These are phyloP conservation scores for Drosophila quadrilineata DNA, from an alignment of 1,140 invertebrate genomes.

Conservation along the genomic window DNA sequence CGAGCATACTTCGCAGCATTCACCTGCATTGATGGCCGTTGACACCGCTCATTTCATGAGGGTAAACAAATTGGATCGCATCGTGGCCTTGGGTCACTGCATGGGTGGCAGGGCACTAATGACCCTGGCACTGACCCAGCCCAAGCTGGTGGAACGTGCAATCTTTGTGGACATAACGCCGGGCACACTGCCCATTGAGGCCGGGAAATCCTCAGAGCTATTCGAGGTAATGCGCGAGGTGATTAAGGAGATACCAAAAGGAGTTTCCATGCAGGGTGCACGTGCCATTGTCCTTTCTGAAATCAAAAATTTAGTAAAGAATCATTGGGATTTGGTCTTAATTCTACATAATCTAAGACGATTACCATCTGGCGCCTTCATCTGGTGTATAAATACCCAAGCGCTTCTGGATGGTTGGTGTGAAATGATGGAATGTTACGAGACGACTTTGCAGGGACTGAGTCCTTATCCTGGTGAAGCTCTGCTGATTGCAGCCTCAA, in stretches of 20 bases:
- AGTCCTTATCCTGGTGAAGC: conserved; percentile 27
- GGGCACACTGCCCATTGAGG: conserved; percentile 1
- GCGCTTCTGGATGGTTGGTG: conserved; percentile 33
- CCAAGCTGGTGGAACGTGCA: conserved; percentile 30
- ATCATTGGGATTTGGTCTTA: background rate
- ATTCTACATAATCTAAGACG: conserved; percentile 13
- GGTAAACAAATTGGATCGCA: background rate
- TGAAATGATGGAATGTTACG: conserved; percentile 15
- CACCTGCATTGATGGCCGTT: conserved; percentile 86
- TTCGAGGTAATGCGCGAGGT: conserved; percentile 26
- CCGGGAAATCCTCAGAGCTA: background rate
- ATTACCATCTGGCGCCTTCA: conserved; percentile 13
- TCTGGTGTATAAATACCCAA: conserved; percentile 25
- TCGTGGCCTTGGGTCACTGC: conserved; percentile 29
- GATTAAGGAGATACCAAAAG: conserved; percentile 3
- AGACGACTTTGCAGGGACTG: background rate
- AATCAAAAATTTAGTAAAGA: background rate
- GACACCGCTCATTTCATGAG: conserved; percentile 82
- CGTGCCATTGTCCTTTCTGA: conserved; percentile 10
- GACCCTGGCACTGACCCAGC: conserved; percentile 34
- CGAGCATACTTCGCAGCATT: conserved; percentile 86
- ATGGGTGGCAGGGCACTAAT: conserved; percentile 38
- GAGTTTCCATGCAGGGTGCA: conserved; percentile 4
- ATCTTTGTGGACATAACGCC: conserved; percentile 44
- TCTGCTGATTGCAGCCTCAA: conserved; percentile 24